Evolutionary conservation across 2,113 vertebrate genomes (phyloP), one percentile per base, ranked within the genome.

Genomic region (Podarcis raffonei): DNA sequence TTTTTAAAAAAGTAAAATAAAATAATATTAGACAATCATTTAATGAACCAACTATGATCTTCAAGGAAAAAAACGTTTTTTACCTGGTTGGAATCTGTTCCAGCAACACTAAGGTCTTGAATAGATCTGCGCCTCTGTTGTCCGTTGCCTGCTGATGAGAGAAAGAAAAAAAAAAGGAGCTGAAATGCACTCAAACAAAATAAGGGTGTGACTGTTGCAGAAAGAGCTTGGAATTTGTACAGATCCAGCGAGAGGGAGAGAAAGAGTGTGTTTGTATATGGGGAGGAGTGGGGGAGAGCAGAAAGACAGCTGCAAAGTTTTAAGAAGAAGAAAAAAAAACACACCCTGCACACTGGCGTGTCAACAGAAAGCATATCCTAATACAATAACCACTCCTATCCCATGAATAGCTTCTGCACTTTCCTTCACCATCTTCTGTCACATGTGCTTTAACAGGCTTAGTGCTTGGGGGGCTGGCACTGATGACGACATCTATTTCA

Each of bases 11-110:
- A 15, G 16, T 35, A 35, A 32, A 37, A n/a, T 71, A 71, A 71
- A 74, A 35, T 15, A 62, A 62, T 20, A 81, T 4, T n/a, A 62
- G 68, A n/a, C 48, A 23, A 87, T 39, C 53, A 74, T 37, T 83
- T 57, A 81, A 76, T 35, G 13, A 84, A 69, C 8, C 42, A 8
- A 6, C 12, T 23, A 35, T 48, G 59, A 86, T 32, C 30, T 32
- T 30, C 35, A 35, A 42, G 77, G 42, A 1, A 1, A 66, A 66
- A 42, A 22, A 16, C 20, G 80, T 89, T 57, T 66, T 82, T 97
- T 98, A 99, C 99, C 98, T 99, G 99, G 97, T 96, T 98, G 95
- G 98, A 97, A 91, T 99, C 99, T 86, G 97, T 97, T 94, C 97
- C 97, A 94, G 98, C 95, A 91, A 97, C 97, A 77, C 97, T 97